A percentile compares a stretch with the other conserved stretches of the same genome.
Evolutionary conservation across 1,140 invertebrate genomes (phyloP).

Genomic region (Fragariocoptes setiger): DNA sequence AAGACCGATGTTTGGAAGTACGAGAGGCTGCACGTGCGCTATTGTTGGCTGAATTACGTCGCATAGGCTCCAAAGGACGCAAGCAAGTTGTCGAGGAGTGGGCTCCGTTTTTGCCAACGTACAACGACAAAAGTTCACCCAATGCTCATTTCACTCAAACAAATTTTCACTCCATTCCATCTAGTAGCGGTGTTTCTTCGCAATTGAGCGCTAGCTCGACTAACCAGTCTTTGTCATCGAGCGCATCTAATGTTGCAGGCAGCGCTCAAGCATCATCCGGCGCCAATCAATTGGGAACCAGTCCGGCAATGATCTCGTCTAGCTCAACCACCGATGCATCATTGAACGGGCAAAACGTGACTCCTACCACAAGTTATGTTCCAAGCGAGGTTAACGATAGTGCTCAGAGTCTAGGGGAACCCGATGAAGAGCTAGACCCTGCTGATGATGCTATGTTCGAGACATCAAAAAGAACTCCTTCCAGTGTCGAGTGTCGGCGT

Average conservation of each 20-base stretch:
- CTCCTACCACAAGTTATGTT: too few relatives aligned
- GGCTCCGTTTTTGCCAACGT: constrained; percentile 67
- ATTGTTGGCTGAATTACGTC: constrained; percentile 57
- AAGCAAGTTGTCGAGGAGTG: constrained; percentile 71
- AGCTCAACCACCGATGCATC: too few relatives aligned
- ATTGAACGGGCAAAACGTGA: too few relatives aligned
- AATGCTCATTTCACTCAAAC: too few relatives aligned
- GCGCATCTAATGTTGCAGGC: constrained; percentile 12
- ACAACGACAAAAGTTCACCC: constrained; percentile 32
- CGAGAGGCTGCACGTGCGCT: constrained; percentile 83
- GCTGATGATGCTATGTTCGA: constrained; percentile 14
- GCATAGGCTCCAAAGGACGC: constrained; percentile 63
- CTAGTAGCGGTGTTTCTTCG: too few relatives aligned
- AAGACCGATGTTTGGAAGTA: constrained; percentile 85
- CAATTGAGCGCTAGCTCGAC: too few relatives aligned
- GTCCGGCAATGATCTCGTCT: too few relatives aligned
- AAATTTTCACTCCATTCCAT: too few relatives aligned
- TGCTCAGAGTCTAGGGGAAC: too few relatives aligned
- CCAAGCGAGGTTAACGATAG: too few relatives aligned
- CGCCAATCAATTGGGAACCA: too few relatives aligned
- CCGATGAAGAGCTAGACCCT: constrained; percentile 6
- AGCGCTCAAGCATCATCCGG: constrained; percentile 3
- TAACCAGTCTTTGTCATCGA: constrained; percentile 15
- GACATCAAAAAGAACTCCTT: constrained; percentile 33
- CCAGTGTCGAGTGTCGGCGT: constrained; percentile 53